Percentiles rank a stretch among this genome's conserved stretches.
Conservation (phyloP, 37 sponge, comb jelly and placozoan genomes). For the Agelas oroides region DNA sequence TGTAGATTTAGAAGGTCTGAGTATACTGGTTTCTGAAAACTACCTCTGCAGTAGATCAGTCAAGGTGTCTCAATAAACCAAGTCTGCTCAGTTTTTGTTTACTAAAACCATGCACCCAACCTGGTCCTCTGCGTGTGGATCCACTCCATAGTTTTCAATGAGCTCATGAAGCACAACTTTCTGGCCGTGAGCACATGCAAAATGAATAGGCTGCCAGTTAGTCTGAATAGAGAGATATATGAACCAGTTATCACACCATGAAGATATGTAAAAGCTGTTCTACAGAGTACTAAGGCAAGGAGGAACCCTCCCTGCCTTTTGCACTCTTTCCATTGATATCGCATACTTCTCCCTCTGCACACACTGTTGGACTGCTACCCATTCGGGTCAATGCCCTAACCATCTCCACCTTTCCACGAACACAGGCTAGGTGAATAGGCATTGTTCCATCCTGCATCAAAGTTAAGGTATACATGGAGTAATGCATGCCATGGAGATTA, state of each 20-base stretch:
- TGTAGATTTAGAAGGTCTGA: too few species aligned
- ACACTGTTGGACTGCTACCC: constrained; percentile 12
- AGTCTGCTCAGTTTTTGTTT: neutral
- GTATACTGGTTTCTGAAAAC: too few species aligned
- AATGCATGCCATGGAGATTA: neutral
- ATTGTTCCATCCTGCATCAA: constrained; percentile 22
- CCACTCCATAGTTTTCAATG: constrained; percentile 6
- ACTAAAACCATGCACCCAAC: neutral
- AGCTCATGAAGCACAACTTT: constrained; percentile 18
- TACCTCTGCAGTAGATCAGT: too few species aligned
- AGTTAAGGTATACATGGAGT: neutral
- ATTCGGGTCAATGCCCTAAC: neutral
- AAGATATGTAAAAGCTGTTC: too few species aligned
- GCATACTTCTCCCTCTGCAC: neutral
- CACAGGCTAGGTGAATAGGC: constrained; percentile 34
- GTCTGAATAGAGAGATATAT: too few species aligned
- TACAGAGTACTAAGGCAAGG: too few species aligned
- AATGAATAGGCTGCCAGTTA: constrained; percentile 20
- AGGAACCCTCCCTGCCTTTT: too few species aligned
- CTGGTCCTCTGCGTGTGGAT: constrained; percentile 10
- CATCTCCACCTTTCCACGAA: constrained; percentile 9
- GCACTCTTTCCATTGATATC: too few species aligned
- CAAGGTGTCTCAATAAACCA: neutral
- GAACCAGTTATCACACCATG: too few species aligned
- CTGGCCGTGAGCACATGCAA: constrained; percentile 16